Base-by-base conservation (phyloP, 1,140 invertebrate genomes). In the Diachasmimorpha longicaudata region DNA sequence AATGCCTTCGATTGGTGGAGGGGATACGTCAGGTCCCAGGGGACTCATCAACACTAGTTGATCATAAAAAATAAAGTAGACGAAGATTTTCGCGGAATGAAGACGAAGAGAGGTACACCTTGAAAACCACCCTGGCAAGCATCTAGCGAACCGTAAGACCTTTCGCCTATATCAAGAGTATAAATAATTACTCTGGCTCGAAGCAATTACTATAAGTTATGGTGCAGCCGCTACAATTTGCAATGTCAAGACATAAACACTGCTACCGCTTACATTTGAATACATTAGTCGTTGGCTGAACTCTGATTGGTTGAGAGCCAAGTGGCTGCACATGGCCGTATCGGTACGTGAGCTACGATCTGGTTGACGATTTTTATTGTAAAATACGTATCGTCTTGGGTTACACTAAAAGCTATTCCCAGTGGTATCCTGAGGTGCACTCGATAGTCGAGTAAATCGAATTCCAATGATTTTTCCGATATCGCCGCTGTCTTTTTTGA, bases 211-310 rank as follows among this genome's bases (percentile, higher is more conserved):
- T 88, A 88, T 88, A 89, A 89, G 88, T 89, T 89, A 89, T 87
- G 82, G 88, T 83, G 83, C 81, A 86, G 86, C 87, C 85, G 85
- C 79, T 83, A 88, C 88, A 89, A 89, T 89, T 89, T 89, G 88
- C 88, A 88, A 89, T 89, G 88, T 88, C 88, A 89, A 89, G 88
- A 88, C 88, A 89, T 89, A 89, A 89, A 88, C 88, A 89, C 88
- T 87, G 86, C 86, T 88, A 88, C 88, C 83, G 88, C 87, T 89
- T 89, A 89, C 85, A 89, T 89, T 89, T 89, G 87, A 89, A 89
- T 89, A 88, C 81, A 89, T 89, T 89, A 80, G 75, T 76, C 70
- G 80, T 81, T 81, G 82, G 77, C 78, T 79, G 81, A 68, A 70
- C 80, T 75, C 82, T 84, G 86, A 86, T 85, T 87, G 87, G 85